Percentiles rank a stretch among this genome's conserved stretches.
These are phyloP conservation scores for Chrysemys picta DNA, from an alignment of 2,113 vertebrate species.

Conservation along the genomic window DNA sequence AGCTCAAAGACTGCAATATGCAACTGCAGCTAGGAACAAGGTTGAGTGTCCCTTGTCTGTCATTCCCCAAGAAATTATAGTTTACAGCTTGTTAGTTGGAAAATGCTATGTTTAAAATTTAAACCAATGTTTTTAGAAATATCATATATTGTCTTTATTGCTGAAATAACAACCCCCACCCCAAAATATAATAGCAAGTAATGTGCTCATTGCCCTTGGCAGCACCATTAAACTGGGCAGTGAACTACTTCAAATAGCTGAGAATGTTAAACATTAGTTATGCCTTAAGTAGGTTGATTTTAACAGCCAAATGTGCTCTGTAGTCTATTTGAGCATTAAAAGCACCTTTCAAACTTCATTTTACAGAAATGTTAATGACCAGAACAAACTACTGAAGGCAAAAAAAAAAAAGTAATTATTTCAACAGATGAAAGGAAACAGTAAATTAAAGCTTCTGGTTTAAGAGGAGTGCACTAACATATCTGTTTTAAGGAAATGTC, in stretches of 20 bases:
- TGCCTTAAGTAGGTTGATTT: slow-evolving; percentile 78
- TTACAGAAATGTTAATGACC: slow-evolving; percentile 84
- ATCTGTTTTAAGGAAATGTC: slow-evolving; percentile 70
- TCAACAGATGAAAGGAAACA: slow-evolving; percentile 84
- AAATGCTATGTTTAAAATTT: slow-evolving; percentile 42
- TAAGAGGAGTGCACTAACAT: slow-evolving; percentile 56
- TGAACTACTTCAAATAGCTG: slow-evolving; percentile 82
- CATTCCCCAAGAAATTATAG: slow-evolving; percentile 47
- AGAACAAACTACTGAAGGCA: slow-evolving; percentile 78
- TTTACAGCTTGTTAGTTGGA: slow-evolving; percentile 56
- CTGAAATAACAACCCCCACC: slow-evolving; percentile 37
- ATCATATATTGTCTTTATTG: slow-evolving; percentile 61
- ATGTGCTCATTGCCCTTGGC: slow-evolving; percentile 76
- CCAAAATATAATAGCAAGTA: slow-evolving; percentile 51
- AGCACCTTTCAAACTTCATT: slow-evolving; percentile 82
- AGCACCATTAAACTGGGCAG: slow-evolving; percentile 80
- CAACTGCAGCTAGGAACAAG: not conserved
- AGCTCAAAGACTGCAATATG: rapidly evolving
- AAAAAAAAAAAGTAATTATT: slow-evolving; percentile 82
- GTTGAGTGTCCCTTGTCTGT: not conserved
- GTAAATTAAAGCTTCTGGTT: slow-evolving; percentile 78
- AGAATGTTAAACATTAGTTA: slow-evolving; percentile 80
- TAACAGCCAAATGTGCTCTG: slow-evolving; percentile 74
- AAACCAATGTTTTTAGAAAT: slow-evolving; percentile 56
- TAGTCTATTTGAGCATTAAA: slow-evolving; percentile 81